These are phyloP conservation scores for Chondrosia reniformis DNA, from an alignment of 37 sponge, comb jelly and placozoan genomes.

Conservation along the genomic window DNA sequence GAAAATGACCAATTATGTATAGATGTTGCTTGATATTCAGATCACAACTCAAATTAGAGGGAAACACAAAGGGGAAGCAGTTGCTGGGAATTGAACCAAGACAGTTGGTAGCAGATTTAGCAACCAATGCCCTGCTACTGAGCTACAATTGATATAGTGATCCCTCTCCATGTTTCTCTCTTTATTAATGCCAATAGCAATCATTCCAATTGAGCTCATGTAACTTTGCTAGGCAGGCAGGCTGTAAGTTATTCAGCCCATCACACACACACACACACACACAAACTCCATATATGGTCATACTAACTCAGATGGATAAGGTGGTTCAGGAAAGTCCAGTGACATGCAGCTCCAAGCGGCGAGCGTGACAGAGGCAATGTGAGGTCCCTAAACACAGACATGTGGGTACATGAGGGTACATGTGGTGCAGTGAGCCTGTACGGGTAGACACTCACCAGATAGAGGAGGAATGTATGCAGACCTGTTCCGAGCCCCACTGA, in stretches of 20 bases:
- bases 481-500: slow-evolving; percentile 96
- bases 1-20: no score
- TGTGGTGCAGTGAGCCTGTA: not conserved
- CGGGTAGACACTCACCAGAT: slow-evolving; percentile 47
- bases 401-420: not conserved
- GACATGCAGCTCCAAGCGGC: slow-evolving; percentile 96
- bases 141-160: no score
- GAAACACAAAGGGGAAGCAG: no score
- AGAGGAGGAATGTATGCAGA: slow-evolving; percentile 95
- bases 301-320: slow-evolving; percentile 75
- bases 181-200: no score
- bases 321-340: slow-evolving; percentile 95
- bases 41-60: no score
- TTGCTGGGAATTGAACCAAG: no score
- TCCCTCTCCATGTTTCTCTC: no score
- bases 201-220: no score
- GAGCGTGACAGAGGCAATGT: slow-evolving; percentile 97
- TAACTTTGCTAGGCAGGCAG: no score
- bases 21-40: no score
- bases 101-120: no score
- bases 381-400: slow-evolving; percentile 70
- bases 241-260: not conserved
- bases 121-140: no score
- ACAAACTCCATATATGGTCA: not conserved
- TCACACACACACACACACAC: slow-evolving; percentile 20